A percentile compares a stretch with the other conserved stretches of the same genome.
phyloP scores from a whole-genome alignment of 1,140 invertebrate species.

The Heliconius nattereri region DNA sequence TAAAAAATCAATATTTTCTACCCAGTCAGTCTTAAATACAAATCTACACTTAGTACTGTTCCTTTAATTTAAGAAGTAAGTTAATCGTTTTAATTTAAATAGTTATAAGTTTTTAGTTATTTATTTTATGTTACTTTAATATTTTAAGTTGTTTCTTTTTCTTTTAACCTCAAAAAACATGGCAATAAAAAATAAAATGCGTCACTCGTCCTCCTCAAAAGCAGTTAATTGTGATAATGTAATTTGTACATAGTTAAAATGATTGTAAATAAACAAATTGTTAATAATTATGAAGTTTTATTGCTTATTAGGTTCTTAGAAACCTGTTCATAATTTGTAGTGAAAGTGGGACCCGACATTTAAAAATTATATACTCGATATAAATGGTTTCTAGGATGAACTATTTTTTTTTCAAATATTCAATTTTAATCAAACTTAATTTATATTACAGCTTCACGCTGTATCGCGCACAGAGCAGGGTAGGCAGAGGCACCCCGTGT shows the following conservation, averaged over 20 bases:
- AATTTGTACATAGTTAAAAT: slow-evolving; percentile 41
- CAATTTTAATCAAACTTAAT: too few species aligned
- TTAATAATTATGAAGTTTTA: slow-evolving; percentile 23
- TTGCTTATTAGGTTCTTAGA: background rate
- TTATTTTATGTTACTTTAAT: slow-evolving; percentile 25
- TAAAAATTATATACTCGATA: too few species aligned
- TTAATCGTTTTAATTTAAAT: slow-evolving; percentile 35
- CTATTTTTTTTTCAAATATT: too few species aligned
- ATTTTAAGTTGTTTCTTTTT: slow-evolving; percentile 13
- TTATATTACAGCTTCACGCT: too few species aligned
- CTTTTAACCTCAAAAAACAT: slow-evolving; percentile 14
- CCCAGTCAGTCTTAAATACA: background rate
- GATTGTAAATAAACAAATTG: slow-evolving; percentile 42
- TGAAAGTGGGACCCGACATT: too few species aligned
- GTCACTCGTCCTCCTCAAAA: slow-evolving; percentile 21
- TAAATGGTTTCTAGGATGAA: too few species aligned
- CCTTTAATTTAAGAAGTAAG: slow-evolving; percentile 21
- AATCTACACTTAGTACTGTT: slow-evolving; percentile 23
- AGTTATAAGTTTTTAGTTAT: slow-evolving; percentile 24
- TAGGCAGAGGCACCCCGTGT: too few species aligned
- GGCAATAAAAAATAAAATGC: slow-evolving; percentile 10
- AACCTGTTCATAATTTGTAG: too few species aligned
- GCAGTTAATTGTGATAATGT: slow-evolving; percentile 41
- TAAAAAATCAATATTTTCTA: background rate
- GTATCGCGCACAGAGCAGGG: too few species aligned